A percentile compares a stretch with the other conserved stretches of the same genome.
Evolutionary conservation across 2,797 vertebrate species (phyloP).

Genomic region (Urocyon cinereoargenteus): DNA sequence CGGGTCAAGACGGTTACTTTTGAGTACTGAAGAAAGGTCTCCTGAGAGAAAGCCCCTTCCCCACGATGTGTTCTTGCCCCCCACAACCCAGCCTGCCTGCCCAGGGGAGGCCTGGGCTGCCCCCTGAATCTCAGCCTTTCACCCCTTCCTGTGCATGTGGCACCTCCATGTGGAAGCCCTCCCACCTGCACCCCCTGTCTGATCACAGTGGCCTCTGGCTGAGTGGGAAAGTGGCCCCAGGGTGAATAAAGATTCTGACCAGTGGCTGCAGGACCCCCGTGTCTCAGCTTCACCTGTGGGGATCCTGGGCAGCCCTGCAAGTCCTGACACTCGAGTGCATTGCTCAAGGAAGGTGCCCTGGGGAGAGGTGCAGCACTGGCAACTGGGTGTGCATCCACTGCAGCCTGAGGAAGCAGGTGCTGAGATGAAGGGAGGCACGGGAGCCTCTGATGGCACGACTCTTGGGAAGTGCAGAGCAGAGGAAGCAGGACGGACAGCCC

Average conservation of each 20-base stretch:
- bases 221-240: background rate
- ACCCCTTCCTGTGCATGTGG: rapidly evolving
- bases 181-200: background rate
- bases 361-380: background rate
- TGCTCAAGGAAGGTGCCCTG: background rate
- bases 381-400: background rate
- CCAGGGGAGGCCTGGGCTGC: background rate
- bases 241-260: slow-evolving; percentile 55
- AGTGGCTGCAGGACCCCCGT: background rate
- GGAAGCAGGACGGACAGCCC: background rate
- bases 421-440: background rate
- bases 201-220: background rate
- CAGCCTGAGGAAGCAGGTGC: background rate
- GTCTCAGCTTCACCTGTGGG: background rate
- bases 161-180: background rate
- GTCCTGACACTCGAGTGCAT: background rate
- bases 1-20: slow-evolving; percentile 94
- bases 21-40: slow-evolving; percentile 88
- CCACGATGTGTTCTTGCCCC: rapidly evolving
- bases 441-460: background rate
- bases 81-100: background rate
- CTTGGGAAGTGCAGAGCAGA: background rate
- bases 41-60: background rate
- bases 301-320: background rate
- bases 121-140: background rate